Conservation (phyloP, 2,888 invertebrate genomes). For the Drosophila histrio region DNA sequence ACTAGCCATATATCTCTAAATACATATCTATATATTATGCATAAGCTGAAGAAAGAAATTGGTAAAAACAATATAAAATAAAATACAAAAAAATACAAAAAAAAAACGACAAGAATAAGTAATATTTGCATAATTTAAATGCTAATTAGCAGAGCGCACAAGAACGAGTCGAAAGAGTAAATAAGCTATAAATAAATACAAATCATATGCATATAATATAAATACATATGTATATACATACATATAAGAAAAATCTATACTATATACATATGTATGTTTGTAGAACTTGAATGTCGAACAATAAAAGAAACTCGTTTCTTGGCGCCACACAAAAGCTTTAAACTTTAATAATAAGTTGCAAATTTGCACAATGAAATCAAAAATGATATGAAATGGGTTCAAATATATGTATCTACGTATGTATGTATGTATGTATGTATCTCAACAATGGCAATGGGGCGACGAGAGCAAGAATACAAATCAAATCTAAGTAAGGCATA, state of each 20-base stretch:
- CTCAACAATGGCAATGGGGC: background rate
- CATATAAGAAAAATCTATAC: constrained; percentile 5
- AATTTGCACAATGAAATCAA: background rate
- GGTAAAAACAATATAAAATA: background rate
- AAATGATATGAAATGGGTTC: constrained; percentile 15
- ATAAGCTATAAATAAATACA: constrained; percentile 41
- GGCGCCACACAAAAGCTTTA: constrained; percentile 32
- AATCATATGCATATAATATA: background rate
- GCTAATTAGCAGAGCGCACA: constrained; percentile 57
- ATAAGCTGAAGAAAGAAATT: constrained; percentile 38
- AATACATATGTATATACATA: background rate
- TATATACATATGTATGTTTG: too few relatives aligned
- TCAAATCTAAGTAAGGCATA: background rate
- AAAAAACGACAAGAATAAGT: constrained; percentile 31
- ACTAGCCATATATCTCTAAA: constrained; percentile 2
- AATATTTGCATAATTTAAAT: constrained; percentile 77
- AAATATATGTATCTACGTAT: constrained; percentile 13
- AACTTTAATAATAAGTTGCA: background rate
- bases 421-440: background rate
- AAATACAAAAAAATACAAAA: constrained; percentile 14
- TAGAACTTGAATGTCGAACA: constrained; percentile 16
- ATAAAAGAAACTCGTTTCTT: constrained; percentile 34
- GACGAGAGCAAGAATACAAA: background rate
- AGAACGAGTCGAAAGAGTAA: constrained; percentile 30
- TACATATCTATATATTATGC: constrained; percentile 38